These are phyloP conservation scores for Xanthostigma xanthostigma DNA, from an alignment of 2,888 invertebrate species.

Conservation along the genomic window DNA sequence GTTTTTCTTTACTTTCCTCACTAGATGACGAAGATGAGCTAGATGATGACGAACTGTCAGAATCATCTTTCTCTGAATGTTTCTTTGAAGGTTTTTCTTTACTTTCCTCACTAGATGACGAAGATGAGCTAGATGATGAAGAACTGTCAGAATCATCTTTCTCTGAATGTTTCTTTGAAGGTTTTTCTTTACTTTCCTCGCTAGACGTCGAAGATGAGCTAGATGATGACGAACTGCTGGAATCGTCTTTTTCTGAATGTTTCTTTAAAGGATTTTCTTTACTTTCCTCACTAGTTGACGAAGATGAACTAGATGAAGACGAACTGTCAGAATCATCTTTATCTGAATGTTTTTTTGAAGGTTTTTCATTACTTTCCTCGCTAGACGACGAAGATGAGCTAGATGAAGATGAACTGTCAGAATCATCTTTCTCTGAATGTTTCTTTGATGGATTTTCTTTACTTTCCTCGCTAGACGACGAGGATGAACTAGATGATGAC, in stretches of 20 bases:
- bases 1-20: background rate
- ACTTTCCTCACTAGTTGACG: background rate
- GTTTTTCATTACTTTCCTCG: background rate
- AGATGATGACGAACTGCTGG: background rate
- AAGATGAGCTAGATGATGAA: no score
- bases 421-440: background rate
- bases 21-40: background rate
- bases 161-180: background rate
- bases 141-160: background rate
- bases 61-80: background rate
- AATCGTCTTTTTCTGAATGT: no score
- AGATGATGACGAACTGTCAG: background rate
- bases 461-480: background rate
- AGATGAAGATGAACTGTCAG: background rate
- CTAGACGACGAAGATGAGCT: background rate
- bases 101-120: slow-evolving; percentile 16
- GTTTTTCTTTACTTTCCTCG: no score
- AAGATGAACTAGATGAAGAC: background rate
- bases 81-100: slow-evolving; percentile 15
- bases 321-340: no score
- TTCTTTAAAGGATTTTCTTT: no score
- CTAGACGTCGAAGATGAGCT: no score
- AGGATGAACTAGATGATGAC: background rate
- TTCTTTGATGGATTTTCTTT: background rate
- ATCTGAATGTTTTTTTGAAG: background rate